Base-by-base conservation (phyloP, 2,888 invertebrate genomes). In the Eilema caniola region DNA sequence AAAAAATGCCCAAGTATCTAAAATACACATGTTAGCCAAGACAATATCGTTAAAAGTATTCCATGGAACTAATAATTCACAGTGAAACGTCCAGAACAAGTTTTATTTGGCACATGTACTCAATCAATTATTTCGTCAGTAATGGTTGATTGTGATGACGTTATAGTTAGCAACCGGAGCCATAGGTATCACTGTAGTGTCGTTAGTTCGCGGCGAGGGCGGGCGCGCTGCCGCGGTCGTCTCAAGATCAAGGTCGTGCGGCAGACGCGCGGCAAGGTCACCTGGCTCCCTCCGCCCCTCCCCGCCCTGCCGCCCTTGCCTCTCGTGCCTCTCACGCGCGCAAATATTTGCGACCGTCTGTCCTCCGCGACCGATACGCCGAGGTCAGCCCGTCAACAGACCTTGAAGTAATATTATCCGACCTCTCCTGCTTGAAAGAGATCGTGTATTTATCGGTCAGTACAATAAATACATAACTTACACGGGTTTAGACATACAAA, bases 301-400 rank as follows among this genome's bases (percentile, higher is more conserved):
- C 76, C 69, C 82, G 64, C 78, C 63, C 71, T 80, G 81, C 79
- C 81, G 82, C 86, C 83, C 83, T 80, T 80, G 83, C 83, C 83
- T 83, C 83, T 80, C 80, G 79, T 81, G 88, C 89, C 88, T 86
- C 88, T 85, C 88, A 84, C 88, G 91, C 91, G 91, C 92, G 91
- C 94, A 94, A 94, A 94, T 94, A 94, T 94, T 94, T 94, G 93
- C 93, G 93, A 91, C 91, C 91, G 94, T 93, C 93, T 93, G 95
- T 95, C 95, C 95, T 93, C 94, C 93, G 90, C 94, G 95, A 94
- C 95, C 95, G 95, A 95, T 95, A 95, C 90, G 93, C 91, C 93
- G 95, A 95, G 95, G 95, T 95, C 95, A 92, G 88, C 88, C 89
- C 89, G 93, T 89, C 92, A 91, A 88, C 87, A 92, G 92, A 94